phyloP scores from a whole-genome alignment of 2,113 vertebrate species.

The Platysternon megacephalum region DNA sequence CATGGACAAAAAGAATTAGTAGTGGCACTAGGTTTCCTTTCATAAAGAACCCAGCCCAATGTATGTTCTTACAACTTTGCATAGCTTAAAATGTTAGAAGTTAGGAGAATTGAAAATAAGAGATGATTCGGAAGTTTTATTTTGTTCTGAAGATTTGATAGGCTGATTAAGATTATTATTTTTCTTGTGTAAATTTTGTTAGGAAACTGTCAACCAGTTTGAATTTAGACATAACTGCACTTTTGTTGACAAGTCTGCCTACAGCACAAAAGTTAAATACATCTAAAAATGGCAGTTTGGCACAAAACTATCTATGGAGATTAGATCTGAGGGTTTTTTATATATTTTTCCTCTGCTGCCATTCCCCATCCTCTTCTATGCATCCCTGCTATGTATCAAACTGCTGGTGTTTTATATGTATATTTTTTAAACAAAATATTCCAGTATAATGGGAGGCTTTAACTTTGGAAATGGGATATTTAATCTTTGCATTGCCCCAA shows the following conservation, averaged over 20 bases:
- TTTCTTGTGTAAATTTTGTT: neutral
- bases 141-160: neutral
- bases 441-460: neutral
- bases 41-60: neutral
- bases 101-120: neutral
- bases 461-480: neutral
- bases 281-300: neutral
- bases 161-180: neutral
- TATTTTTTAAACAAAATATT: neutral
- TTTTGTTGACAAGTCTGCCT: neutral
- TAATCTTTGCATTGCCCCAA: neutral
- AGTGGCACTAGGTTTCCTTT: neutral
- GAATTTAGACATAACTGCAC: neutral
- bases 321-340: neutral
- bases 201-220: accelerated
- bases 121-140: neutral
- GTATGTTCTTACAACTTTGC: neutral
- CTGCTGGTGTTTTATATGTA: neutral
- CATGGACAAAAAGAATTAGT: neutral
- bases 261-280: neutral
- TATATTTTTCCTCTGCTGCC: neutral
- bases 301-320: neutral
- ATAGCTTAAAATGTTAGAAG: neutral
- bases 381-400: neutral
- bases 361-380: neutral